Base-by-base conservation (phyloP, 2,113 vertebrate species). In the Etheostoma spectabile region DNA sequence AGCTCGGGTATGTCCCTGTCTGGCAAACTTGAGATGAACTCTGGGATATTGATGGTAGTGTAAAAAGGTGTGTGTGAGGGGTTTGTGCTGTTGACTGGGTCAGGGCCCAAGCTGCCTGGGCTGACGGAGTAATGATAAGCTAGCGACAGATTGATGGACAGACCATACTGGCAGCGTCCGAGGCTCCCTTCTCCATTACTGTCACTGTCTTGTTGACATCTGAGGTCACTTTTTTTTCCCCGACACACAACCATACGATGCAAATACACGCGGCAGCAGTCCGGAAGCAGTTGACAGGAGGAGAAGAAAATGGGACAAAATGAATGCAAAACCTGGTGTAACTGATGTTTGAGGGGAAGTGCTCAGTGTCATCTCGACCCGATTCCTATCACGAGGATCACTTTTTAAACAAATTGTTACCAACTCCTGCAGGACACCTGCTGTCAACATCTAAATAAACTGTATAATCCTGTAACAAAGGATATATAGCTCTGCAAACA, bases 261-360 rank as follows among this genome's bases (percentile, higher is more conserved):
- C 93, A 95, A 95, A 95, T 93, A 6, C 24, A 18, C 13, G 38
- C 27, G 33, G 46, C 53, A 52, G 78, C 65, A 66, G 79, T 38
- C 35, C 81, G 85, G 90, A 94, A 92, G 88, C 22, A 52, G 73
- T 74, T 30, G 85, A 84, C 72, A 79, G 77, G 72, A 33, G 68
- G 46, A 77, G 66, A 86, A 87, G 83, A 93, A 93, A 89, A 77
- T 84, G 16, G 52, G 27, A 85, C 77, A 74, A 91, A 93, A 84
- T 82, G 75, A 73, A 95, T 95, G 94, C 95, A 95, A 95, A 95
- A 91, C 74, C 79, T 73, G 89, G 52, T 83, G 88, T 89, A 93
- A 94, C 93, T 91, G 92, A 93, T 93, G 81, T 90, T 87, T 85
- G 81, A 76, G 55, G 86, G 88, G 90, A 93, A 90, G 83, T 84